Evolutionary conservation across 1,140 invertebrate genomes (phyloP), one percentile per base, ranked within the genome.

Genomic region (Delia radicum): DNA sequence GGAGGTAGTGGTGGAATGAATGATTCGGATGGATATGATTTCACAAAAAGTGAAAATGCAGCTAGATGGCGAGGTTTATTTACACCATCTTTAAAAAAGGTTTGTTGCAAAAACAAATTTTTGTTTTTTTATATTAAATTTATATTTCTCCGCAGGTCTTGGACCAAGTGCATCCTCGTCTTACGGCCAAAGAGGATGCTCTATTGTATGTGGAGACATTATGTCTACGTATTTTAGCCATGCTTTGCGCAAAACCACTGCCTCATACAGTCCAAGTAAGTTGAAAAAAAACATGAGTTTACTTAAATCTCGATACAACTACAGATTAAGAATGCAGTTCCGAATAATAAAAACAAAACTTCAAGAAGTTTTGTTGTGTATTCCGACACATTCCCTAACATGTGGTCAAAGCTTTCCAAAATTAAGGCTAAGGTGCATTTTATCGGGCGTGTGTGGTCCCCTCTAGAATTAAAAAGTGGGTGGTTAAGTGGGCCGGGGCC

Each of bases 151-250:
- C 18, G n/a, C 26, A 96, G 95, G 94, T 98, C 76, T 89, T 96
- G 87, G 92, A 95, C 80, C 94, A 96, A 88, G 94, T 97, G 71
- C 95, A 98, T 88, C 94, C 95, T 8, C 92, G 92, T 55, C 87
- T 98, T 80, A 92, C 90, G 77, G 95, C 95, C 24, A 91, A 93
- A 81, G 94, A 97, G 79, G 96, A 97, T 89, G 96, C 96, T 0
- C 88, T 98, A 78, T 91, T 96, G 74, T 98, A 97, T 87, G 95
- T 98, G 63, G 97, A 99, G 88, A 92, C 91, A 75, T 90, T 98
- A 61, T 96, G 97, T 81, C 88, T 98, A 18, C 92, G 94, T 74
- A 89, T 98, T 46, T 87, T 98, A 79, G 92, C 92, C 2, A 95
- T 95, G 91, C 89, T 99, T 29, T 97, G 95, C 87, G 92, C 93